Evolutionary conservation across 2,888 invertebrate genomes (phyloP).

Genomic region (Apantesis nais): DNA sequence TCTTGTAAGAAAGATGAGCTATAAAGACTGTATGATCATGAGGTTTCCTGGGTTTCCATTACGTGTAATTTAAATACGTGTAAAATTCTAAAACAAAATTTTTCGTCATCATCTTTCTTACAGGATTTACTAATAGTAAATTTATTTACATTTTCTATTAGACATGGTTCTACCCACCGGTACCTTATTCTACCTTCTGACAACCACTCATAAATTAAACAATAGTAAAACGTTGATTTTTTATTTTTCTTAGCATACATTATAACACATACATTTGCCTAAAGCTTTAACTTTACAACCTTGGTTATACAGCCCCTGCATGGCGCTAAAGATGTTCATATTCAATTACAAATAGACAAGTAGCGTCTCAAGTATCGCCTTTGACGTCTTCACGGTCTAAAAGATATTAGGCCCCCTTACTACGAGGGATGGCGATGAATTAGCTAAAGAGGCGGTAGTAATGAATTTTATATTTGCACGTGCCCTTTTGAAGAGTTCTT

Average conservation of each 20-base stretch:
- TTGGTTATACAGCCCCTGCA: slow-evolving; percentile 57
- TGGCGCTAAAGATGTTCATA: slow-evolving; percentile 81
- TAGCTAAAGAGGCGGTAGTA: slow-evolving; percentile 66
- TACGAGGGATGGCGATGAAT: slow-evolving; percentile 58
- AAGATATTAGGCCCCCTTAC: slow-evolving; percentile 74
- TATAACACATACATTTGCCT: not conserved
- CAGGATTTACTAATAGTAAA: too few relatives aligned
- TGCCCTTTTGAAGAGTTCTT: slow-evolving; percentile 50
- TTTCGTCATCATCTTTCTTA: too few relatives aligned
- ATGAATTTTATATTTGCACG: slow-evolving; percentile 68
- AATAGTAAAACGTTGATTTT: not conserved
- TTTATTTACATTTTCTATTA: too few relatives aligned
- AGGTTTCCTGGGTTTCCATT: too few relatives aligned
- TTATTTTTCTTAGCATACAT: not conserved
- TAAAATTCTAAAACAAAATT: too few relatives aligned
- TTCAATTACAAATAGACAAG: slow-evolving; percentile 85
- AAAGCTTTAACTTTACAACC: slow-evolving; percentile 33
- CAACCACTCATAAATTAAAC: not conserved
- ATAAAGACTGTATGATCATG: not conserved
- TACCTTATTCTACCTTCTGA: too few relatives aligned
- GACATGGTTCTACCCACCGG: too few relatives aligned
- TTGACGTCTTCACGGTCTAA: slow-evolving; percentile 78
- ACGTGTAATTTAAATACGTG: not conserved
- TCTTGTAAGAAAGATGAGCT: not conserved
- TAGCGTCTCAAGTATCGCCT: slow-evolving; percentile 77